Evolutionary conservation across 2,113 vertebrate species (phyloP).

Genomic region (Acrocephalus kingi): DNA sequence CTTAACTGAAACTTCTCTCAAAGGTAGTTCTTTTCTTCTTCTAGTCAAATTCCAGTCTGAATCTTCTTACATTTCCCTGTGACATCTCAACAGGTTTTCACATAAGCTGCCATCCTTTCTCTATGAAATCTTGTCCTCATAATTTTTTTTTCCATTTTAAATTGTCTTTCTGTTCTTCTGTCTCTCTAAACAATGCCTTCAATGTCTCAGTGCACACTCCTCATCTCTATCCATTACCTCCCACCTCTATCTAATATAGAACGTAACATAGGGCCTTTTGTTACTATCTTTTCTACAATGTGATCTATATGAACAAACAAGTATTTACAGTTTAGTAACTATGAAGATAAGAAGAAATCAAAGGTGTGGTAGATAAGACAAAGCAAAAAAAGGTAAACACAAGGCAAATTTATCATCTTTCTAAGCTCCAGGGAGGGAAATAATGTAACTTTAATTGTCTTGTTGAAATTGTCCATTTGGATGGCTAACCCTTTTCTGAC

Average conservation of each 20-base stretch:
- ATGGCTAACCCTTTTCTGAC: constrained; percentile 26
- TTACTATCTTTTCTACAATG: background rate
- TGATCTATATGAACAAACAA: background rate
- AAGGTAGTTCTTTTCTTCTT: background rate
- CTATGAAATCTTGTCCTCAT: background rate
- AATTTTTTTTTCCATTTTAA: background rate
- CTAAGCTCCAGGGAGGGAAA: background rate
- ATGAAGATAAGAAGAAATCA: background rate
- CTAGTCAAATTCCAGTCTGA: background rate
- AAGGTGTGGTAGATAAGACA: background rate
- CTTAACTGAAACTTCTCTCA: background rate
- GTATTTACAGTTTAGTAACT: background rate
- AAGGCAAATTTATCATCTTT: background rate
- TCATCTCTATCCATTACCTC: background rate
- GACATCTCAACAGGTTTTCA: background rate
- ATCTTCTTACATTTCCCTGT: background rate
- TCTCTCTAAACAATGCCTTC: background rate
- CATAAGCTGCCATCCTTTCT: background rate
- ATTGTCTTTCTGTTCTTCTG: background rate
- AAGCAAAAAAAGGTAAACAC: background rate
- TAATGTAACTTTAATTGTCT: background rate
- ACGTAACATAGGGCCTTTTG: background rate
- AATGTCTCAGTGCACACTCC: background rate
- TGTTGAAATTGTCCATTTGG: constrained; percentile 11
- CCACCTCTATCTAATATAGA: background rate